Evolutionary conservation across 2,797 vertebrate genomes (phyloP).

Genomic region (Bradypodion ventrale): DNA sequence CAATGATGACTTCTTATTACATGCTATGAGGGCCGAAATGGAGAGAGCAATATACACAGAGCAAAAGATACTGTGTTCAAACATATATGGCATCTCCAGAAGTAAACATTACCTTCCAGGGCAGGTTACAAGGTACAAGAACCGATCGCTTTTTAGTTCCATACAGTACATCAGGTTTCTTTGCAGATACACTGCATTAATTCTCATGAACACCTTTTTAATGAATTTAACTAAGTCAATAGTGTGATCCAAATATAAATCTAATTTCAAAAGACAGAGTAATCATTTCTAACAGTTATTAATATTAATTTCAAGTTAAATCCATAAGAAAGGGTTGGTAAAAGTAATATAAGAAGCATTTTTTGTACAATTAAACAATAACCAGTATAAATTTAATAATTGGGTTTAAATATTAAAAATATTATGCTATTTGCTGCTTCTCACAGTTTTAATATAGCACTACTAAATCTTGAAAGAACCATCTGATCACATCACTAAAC

Average conservation of each 20-base stretch:
- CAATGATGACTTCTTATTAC: too few species aligned
- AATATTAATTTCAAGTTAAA: not conserved
- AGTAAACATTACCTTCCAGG: not conserved
- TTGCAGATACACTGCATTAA: not conserved
- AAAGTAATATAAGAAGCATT: not conserved
- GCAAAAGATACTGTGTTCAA: not conserved
- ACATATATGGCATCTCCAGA: not conserved
- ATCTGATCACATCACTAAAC: not conserved
- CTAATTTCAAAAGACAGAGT: not conserved
- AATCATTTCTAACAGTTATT: not conserved
- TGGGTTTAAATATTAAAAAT: not conserved
- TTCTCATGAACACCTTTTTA: not conserved
- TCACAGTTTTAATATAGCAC: not conserved
- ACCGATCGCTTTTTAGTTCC: not conserved
- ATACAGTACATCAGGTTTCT: not conserved
- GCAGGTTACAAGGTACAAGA: not conserved
- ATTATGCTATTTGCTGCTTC: not conserved
- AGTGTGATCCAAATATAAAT: not conserved
- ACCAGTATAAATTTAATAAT: not conserved
- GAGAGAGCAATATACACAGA: not conserved
- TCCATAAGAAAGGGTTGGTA: not conserved
- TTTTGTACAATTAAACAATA: not conserved
- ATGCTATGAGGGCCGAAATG: too few species aligned
- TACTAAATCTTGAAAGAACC: not conserved
- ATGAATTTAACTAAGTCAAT: not conserved